Evolutionary conservation across 2,113 vertebrate genomes (phyloP).

Genomic region (Leptobrachium leishanense): DNA sequence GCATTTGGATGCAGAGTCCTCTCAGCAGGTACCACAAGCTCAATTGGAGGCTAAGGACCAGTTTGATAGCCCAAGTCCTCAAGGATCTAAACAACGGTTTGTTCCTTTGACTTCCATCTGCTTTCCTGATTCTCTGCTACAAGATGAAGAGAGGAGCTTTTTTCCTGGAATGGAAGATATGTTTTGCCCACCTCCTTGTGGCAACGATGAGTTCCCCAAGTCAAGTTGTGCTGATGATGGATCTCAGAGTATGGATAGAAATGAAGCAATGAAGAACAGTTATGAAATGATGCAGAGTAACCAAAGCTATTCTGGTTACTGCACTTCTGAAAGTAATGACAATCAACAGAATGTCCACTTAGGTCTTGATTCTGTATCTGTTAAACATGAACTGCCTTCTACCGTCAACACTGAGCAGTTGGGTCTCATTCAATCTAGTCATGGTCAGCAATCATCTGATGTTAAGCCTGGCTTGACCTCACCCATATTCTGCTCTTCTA

Average conservation of each 20-base stretch:
- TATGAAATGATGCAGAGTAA: slow-evolving; percentile 78
- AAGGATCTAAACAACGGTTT: slow-evolving; percentile 78
- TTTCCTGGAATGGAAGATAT: slow-evolving; percentile 96
- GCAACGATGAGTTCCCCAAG: slow-evolving; percentile 78
- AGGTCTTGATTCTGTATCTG: slow-evolving; percentile 75
- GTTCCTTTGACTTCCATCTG: slow-evolving; percentile 92
- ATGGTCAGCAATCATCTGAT: slow-evolving; percentile 53
- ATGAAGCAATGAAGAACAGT: slow-evolving; percentile 53
- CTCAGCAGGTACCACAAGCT: slow-evolving; percentile 55
- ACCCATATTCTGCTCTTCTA: slow-evolving; percentile 89
- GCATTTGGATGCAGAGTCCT: slow-evolving; percentile 54
- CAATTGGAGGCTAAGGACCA: slow-evolving; percentile 73
- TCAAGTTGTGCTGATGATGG: slow-evolving; percentile 73
- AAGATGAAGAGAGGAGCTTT: slow-evolving; percentile 88
- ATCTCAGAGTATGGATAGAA: slow-evolving; percentile 60
- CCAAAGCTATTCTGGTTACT: slow-evolving; percentile 75
- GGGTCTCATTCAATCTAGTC: slow-evolving; percentile 84
- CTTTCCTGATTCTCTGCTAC: slow-evolving; percentile 89
- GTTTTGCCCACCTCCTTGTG: slow-evolving; percentile 74
- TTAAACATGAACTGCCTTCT: slow-evolving; percentile 87
- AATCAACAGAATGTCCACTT: slow-evolving; percentile 68
- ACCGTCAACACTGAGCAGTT: slow-evolving; percentile 90
- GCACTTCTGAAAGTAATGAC: slow-evolving; percentile 66
- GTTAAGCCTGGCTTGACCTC: slow-evolving; percentile 75
- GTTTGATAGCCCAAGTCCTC: slow-evolving; percentile 77